Evolutionary conservation across 2,888 invertebrate species (phyloP), one percentile per base, ranked within the genome.

Genomic region (Apotomis capreana): DNA sequence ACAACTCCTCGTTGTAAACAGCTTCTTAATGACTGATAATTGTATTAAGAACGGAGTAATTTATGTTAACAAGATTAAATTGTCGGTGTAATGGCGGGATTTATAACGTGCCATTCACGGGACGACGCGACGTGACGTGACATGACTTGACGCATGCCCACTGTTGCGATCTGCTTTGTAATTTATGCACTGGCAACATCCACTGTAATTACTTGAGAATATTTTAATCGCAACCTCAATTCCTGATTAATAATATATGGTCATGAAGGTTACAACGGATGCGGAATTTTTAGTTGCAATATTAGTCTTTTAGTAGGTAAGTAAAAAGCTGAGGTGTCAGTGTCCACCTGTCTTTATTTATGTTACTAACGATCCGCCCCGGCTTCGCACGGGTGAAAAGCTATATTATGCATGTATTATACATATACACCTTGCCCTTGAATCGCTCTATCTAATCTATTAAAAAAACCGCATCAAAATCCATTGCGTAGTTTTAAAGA

Each of bases 1-100:
- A 69, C 59, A 74, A 69, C 73, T 75, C 75, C 79, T 78, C 76
- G 78, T 79, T 77, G 79, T 80, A 79, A 79, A 78, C 79, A 79
- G 76, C 78, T 76, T 71, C 76, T 79, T 80, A 81, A 79, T 80
- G 77, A 79, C 77, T 78, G 78, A 82, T 82, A 80, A 81, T 77
- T 77, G 77, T 72, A 78, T 78, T 79, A 78, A 70, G 58, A 57
- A 75, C 76, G 74, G 69, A 58, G 76, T 77, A 77, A 79, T 79
- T 78, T 75, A 76, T 76, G 78, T 78, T 79, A 79, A 80, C 79
- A 79, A 79, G 79, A 79, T 79, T 76, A 76, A 79, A 80, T 80
- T 79, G 77, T 74, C 76, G 40, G 57, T 74, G 68, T 77, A 77
- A 80, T 79, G 76, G 75, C 74, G 74, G 65, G 70, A 70, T 67